phyloP scores from a whole-genome alignment of 2,113 vertebrate species.

The Chrysochloris asiatica region DNA sequence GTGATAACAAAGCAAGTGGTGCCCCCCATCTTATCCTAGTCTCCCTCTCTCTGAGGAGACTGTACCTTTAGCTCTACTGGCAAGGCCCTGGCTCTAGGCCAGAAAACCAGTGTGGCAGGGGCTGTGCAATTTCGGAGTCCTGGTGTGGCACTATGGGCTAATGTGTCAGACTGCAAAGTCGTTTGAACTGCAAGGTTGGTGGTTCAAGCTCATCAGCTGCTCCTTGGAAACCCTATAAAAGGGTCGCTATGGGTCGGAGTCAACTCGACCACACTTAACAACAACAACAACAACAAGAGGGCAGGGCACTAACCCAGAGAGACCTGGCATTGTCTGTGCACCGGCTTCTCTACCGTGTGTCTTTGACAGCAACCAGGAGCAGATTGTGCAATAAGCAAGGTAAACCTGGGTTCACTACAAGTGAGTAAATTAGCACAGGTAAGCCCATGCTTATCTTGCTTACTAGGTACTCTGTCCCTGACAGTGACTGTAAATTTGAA shows the following conservation, averaged over 20 bases:
- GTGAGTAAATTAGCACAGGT: not conserved
- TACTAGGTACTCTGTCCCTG: not conserved
- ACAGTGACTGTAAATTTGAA: not conserved
- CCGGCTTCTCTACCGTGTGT: not conserved
- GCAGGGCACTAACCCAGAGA: not conserved
- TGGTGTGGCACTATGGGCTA: too few species aligned
- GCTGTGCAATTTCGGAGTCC: not conserved
- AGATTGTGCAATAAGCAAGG: not conserved
- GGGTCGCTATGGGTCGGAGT: too few species aligned
- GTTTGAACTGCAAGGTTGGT: too few species aligned
- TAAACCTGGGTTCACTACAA: not conserved
- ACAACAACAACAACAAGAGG: not conserved
- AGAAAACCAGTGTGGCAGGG: not conserved
- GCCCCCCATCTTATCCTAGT: not conserved
- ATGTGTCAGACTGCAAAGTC: too few species aligned
- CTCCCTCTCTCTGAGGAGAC: too few species aligned
- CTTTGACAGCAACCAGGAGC: too few species aligned
- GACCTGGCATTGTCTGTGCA: too few species aligned
- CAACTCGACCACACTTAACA: too few species aligned
- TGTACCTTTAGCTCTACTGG: too few species aligned
- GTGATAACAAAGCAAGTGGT: not conserved
- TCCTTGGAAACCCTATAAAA: too few species aligned
- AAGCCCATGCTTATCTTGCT: not conserved
- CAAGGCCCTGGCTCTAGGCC: not conserved
- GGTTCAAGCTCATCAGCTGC: too few species aligned